Conservation (phyloP, 2,113 vertebrate genomes). For the Tympanuchus pallidicinctus region DNA sequence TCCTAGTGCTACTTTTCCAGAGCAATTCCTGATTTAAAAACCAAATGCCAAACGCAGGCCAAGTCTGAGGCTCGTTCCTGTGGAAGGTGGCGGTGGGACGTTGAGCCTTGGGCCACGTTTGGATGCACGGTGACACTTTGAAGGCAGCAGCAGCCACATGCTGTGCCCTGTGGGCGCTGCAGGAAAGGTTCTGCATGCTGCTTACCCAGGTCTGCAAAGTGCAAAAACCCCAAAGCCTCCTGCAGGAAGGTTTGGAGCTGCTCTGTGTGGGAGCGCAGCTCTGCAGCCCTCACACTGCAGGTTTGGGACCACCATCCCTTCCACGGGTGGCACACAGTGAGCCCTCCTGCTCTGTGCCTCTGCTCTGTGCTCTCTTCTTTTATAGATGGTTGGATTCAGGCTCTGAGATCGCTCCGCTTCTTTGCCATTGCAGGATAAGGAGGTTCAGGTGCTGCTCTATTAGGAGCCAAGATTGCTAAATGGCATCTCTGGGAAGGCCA, state of each 20-base stretch:
- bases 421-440: accelerated
- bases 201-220: not conserved
- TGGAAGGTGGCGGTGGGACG: not conserved
- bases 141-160: not conserved
- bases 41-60: conserved; percentile 11
- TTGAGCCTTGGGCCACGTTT: not conserved
- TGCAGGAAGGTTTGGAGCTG: not conserved
- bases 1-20: conserved; percentile 57
- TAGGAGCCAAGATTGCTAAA: not conserved
- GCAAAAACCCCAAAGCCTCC: not conserved
- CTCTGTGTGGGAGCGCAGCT: not conserved
- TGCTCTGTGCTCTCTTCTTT: not conserved
- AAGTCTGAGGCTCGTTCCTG: conserved; percentile 9
- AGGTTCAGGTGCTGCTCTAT: not conserved
- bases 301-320: no score
- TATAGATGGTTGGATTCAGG: not conserved
- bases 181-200: not conserved
- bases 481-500: not conserved
- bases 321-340: accelerated
- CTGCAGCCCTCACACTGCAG: accelerated
- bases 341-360: not conserved
- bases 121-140: not conserved
- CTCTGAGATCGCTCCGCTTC: accelerated
- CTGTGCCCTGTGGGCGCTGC: not conserved
- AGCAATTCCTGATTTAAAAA: conserved; percentile 55